Evolutionary conservation across 2,888 invertebrate genomes (phyloP), one percentile per base, ranked within the genome.

Genomic region (Trichogramma dendrolimi): DNA sequence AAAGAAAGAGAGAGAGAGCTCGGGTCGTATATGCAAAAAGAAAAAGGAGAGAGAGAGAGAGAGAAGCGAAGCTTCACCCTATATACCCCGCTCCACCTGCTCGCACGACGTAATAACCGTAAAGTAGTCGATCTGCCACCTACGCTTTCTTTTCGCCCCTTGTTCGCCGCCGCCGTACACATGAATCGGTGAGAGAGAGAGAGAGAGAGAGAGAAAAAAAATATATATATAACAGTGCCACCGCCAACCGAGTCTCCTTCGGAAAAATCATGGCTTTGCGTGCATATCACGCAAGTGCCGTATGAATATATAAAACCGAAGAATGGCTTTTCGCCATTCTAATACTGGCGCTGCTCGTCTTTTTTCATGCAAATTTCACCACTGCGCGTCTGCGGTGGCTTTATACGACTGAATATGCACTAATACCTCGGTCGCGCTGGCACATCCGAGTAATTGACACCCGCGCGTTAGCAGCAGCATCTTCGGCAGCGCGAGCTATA

Each of bases 191-290:
- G 63, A 67, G 61, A 27, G 63, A 63, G 67, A 11, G 55, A 63
- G 67, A 64, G 62, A 67, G 66, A 61, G 61, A 62, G 65, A 68
- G 67, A 67, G 61, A 63, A 60, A 60, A 14, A 1, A 14, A 1
- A 27, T 27, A 27, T 27, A 27, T 27, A 27, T 27, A 27, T 27
- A 27, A 27, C 27, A 27, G 27, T 27, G 27, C 27, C 27, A 27
- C 61, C 58, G 62, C 61, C 53, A 67, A 68, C 67, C 8, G 39
- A 38, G 58, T 57, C 71, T 27, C 3, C 71, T 70, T 67, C 67
- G 71, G 73, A 75, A 75, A 75, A 77, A 75, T 76, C 76, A 75
- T 75, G 72, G 76, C 71, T 74, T 76, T 73, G 72, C 74, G 77
- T 75, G 73, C 74, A 71, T 27, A 73, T 73, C 72, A 27, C 48